These are phyloP conservation scores for Hydriomena furcata DNA, from an alignment of 2,888 invertebrate genomes.

Conservation along the genomic window DNA sequence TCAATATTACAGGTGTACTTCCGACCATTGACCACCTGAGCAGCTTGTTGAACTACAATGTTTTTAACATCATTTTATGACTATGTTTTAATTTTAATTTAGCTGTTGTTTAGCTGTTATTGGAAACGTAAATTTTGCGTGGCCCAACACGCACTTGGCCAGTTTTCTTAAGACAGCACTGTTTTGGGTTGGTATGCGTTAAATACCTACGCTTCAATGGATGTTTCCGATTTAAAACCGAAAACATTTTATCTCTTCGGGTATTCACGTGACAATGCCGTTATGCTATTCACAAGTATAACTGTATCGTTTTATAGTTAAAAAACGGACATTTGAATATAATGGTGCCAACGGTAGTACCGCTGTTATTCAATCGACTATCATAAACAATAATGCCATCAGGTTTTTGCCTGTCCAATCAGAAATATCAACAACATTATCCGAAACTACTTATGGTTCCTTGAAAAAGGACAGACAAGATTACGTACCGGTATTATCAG, in stretches of 20 bases:
- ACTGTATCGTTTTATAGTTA: constrained; percentile 5
- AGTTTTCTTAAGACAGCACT: constrained; percentile 41
- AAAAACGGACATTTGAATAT: neutral
- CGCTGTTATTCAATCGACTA: constrained; percentile 2
- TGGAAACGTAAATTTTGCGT: too few species aligned
- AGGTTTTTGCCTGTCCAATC: constrained; percentile 3
- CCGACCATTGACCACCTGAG: constrained; percentile 22
- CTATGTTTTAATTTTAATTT: too few species aligned
- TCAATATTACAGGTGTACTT: constrained; percentile 21
- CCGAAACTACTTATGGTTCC: constrained; percentile 10
- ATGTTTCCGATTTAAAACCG: constrained; percentile 63
- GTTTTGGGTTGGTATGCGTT: constrained; percentile 43
- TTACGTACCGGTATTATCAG: constrained; percentile 58
- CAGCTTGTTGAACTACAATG: neutral
- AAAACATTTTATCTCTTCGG: constrained; percentile 53
- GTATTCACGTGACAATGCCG: constrained; percentile 46
- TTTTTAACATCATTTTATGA: too few species aligned
- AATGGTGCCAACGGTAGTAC: neutral
- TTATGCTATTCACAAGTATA: constrained; percentile 33
- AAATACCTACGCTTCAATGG: constrained; percentile 62
- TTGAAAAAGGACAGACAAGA: constrained; percentile 37
- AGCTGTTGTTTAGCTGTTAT: too few species aligned
- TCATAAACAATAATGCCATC: constrained; percentile 1
- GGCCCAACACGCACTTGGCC: too few species aligned
- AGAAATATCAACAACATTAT: constrained; percentile 29